Base-by-base conservation (phyloP, 2,888 invertebrate genomes). In the Trachelus stipa region DNA sequence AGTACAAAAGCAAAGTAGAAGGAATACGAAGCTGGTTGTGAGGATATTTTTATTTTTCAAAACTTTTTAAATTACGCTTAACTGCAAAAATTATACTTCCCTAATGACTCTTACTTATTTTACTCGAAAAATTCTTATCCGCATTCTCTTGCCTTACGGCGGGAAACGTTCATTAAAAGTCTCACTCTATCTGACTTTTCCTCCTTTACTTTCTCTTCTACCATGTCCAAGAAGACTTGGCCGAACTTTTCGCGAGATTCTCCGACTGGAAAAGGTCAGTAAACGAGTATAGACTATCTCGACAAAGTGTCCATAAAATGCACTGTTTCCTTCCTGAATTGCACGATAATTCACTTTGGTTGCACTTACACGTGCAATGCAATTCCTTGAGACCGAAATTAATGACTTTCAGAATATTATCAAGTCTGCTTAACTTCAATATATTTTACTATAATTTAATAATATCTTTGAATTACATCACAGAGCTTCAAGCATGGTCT, bases 61-160 rank as follows among this genome's bases (percentile, higher is more conserved):
- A 85, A 90, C 85, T 90, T 90, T 88, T 85, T 86, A 86, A 89
- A 89, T 90, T 87, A 89, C 85, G 86, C 79, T 84, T 83, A 82
- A 80, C 74, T 76, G 75, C 34, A 74, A 75, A 77, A 75, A 73
- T 79, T 80, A 79, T 75, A 81, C 85, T 78, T 79, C 82, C 76
- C 79, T 86, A 87, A 85, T 84, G 86, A 82, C 82, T 82, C 80
- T 81, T 80, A 81, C 80, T 83, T 83, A 81, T 82, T 85, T 82
- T 81, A 77, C 80, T 79, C 79, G 82, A 78, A 82, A 82, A 80
- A 83, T 82, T 81, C 84, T 85, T 83, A 81, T 77, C 76, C 79
- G 71, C 76, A 69, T 31, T 37, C 73, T 68, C 73, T 56, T 56
- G 56, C 56, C 56, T 56, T 23, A 56, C 56, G 56, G 56, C 56